Evolutionary conservation across 1,140 invertebrate species (phyloP), one percentile per base, ranked within the genome.

Genomic region (Heliconius hewitsoni): DNA sequence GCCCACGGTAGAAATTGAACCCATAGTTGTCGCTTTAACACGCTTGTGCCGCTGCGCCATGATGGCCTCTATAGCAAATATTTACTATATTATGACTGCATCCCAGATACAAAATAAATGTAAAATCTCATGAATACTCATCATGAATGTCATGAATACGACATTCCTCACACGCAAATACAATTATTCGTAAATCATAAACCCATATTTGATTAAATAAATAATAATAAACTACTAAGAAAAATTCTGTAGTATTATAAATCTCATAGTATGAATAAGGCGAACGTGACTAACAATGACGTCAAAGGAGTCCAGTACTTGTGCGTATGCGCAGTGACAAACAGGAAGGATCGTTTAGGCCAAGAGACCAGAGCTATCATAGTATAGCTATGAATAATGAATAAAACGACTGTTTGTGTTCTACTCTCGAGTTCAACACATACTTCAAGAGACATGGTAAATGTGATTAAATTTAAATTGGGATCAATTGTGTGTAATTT

Each of bases 271-370:
- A 66, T 30, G 60, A 66, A 30, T 66, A 66, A 30, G 27, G 60
- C 60, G 27, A 66, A 23, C 39, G 73, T 66, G 72, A 78, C 71
- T 78, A 78, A 78, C 19, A 46, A 27, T 78, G 30, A 78, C 77
- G 77, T 74, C 77, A 74, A 79, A 75, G 78, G 78, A 79, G 66
- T 30, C 23, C 27, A 66, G 60, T 66, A 66, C 60, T 66, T 27
- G 60, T 66, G 60, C 60, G 60, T 66, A 66, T 30, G 23, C 78
- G 19, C 42, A 75, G 60, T 50, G 78, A 75, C 73, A 79, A 79
- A 79, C 78, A 79, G 78, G 78, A 79, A 79, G 73, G 46, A 74
- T 55, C 72, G 72, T 76, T 80, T 76, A 75, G 73, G 37, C 34
- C 74, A 13, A 30, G 74, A 76, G 78, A 76, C 50, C 52, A 80